These are phyloP conservation scores for Embiotoca jacksoni DNA, from an alignment of 2,113 vertebrate genomes.

Conservation along the genomic window DNA sequence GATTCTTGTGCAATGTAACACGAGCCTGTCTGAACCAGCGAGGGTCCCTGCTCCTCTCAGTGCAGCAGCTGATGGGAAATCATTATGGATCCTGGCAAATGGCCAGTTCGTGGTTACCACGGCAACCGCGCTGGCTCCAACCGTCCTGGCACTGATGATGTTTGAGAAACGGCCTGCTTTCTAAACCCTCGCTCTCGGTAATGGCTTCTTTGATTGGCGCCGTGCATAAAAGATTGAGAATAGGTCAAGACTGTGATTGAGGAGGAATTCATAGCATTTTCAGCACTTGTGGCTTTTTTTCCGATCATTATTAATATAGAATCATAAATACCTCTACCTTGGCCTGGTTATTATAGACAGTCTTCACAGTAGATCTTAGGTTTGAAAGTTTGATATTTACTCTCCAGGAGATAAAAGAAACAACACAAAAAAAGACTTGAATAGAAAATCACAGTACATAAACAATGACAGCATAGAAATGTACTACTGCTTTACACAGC, in stretches of 20 bases:
- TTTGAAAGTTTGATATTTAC: slow-evolving; percentile 15
- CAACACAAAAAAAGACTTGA: not conserved
- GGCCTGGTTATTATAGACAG: not conserved
- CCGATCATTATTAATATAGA: not conserved
- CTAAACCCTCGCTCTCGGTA: slow-evolving; percentile 65
- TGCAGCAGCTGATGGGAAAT: slow-evolving; percentile 80
- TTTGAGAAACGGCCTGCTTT: slow-evolving; percentile 71
- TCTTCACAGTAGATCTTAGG: not conserved
- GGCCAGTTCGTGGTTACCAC: slow-evolving; percentile 81
- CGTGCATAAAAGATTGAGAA: slow-evolving; percentile 75
- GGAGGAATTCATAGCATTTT: slow-evolving; percentile 31
- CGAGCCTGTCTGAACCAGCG: slow-evolving; percentile 18
- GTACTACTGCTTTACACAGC: not conserved
- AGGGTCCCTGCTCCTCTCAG: slow-evolving; percentile 62
- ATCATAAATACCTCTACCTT: slow-evolving; percentile 20
- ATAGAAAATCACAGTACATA: not conserved
- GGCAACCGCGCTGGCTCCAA: slow-evolving; percentile 76
- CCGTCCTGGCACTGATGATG: slow-evolving; percentile 67
- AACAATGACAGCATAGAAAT: not conserved
- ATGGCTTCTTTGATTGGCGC: slow-evolving; percentile 77
- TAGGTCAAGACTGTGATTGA: slow-evolving; percentile 60
- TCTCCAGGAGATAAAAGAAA: not conserved
- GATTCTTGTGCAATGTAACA: slow-evolving; percentile 30
- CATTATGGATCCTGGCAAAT: slow-evolving; percentile 83
- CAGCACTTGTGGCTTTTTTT: not conserved